Base-by-base conservation (phyloP, 2,888 invertebrate species). In the Sinopyrophorus schimmeli region DNA sequence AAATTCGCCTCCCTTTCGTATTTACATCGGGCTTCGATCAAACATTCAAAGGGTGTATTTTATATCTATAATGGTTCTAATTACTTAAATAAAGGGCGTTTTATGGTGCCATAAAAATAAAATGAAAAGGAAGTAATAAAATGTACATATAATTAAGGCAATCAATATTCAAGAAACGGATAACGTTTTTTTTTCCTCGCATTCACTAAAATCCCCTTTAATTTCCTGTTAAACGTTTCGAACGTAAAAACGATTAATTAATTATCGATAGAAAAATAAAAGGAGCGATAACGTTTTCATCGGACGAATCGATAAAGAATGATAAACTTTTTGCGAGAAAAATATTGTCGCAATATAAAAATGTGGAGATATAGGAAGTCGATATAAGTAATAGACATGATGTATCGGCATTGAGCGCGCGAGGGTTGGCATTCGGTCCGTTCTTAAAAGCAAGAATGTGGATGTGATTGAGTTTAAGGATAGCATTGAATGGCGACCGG, bases 381-480 rank as follows among this genome's bases (percentile, higher is more conserved):
- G 41, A 46, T 51, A 43, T 43, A 18, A 38, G 31, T 34, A 49
- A 49, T 37, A 46, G 42, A 51, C 41, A 40, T 51, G 46, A 51
- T 51, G 51, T 51, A 51, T 51, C 40, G 46, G 24, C 27, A 51
- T 51, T 40, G 51, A 46, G 37, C 28, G 39, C 28, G 46, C 37
- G 24, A 27, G 28, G 49, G 39, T 31, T 41, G 31, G 27, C 35
- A 41, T 51, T 46, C 39, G 40, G 46, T 37, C 44, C 51, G 20
- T 41, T 21, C 46, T 47, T 39, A 41, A 44, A 47, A 32, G 39
- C 31, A 52, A 40, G 20, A 53, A 48, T 48, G 53, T 41, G 48
- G 32, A 44, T 41, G 60, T 60, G 58, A 62, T 62, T 60, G 58
- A 60, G 58, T 58, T 57, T 59, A 49, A 59, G 55, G 60, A 55